A percentile compares a stretch with the other conserved stretches of the same genome.
phyloP scores from a whole-genome alignment of 2,888 invertebrate genomes.

The Drosophila falleni region DNA sequence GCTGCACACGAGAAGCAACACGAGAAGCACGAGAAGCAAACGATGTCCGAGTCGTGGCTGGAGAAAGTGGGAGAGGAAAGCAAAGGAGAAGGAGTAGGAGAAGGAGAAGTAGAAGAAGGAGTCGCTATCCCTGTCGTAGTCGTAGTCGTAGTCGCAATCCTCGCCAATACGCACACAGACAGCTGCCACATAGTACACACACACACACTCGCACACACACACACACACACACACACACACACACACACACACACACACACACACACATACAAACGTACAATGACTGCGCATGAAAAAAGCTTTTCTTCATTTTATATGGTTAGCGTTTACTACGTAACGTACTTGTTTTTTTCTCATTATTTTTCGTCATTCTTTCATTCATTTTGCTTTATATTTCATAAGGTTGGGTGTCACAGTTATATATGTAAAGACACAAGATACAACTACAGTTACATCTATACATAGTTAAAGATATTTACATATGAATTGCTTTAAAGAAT shows the following conservation, averaged over 20 bases:
- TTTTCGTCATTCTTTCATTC: slow-evolving; percentile 28
- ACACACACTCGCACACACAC: slow-evolving; percentile 28
- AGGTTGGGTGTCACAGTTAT: slow-evolving; percentile 12
- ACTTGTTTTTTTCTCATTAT: slow-evolving; percentile 10
- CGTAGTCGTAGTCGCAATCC: slow-evolving; percentile 19
- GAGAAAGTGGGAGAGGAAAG: slow-evolving; percentile 20
- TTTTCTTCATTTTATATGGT: slow-evolving; percentile 45
- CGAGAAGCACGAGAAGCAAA: background rate
- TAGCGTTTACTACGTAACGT: slow-evolving; percentile 35
- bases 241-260: no score
- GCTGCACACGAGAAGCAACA: slow-evolving; percentile 23
- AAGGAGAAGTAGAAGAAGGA: slow-evolving; percentile 9
- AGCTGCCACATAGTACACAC: slow-evolving; percentile 76
- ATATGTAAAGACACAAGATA: slow-evolving; percentile 11
- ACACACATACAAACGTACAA: slow-evolving; percentile 12
- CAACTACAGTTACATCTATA: background rate
- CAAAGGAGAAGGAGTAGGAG: background rate
- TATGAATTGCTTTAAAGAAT: background rate
- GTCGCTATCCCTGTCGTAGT: slow-evolving; percentile 29
- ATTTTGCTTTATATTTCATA: background rate
- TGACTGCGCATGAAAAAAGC: slow-evolving; percentile 62
- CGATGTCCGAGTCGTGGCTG: slow-evolving; percentile 8
- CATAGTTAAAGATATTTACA: background rate
- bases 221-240: slow-evolving; percentile 75
- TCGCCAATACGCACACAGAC: slow-evolving; percentile 80